Base-by-base conservation (phyloP, 2,113 vertebrate genomes). In the Diphyllodes magnificus region DNA sequence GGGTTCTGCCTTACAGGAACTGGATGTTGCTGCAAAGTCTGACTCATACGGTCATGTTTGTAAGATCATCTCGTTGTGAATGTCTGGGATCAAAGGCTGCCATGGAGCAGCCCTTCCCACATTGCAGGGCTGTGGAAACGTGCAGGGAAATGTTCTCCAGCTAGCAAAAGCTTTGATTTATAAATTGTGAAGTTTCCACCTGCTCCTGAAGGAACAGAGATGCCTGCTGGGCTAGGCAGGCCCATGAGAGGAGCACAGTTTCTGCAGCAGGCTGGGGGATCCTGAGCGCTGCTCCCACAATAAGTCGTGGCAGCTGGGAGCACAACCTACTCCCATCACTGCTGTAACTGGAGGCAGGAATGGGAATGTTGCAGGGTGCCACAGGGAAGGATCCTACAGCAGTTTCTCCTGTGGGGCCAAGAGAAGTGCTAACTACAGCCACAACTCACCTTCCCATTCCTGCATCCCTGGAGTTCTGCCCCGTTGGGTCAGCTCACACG, bases 21-120 rank as follows among this genome's bases (percentile, higher is more conserved):
- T 78, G 72, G 44, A 93, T 88, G 86, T 79, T 96, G 90, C 93
- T 20, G 1, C 11, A 4, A 51, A 84, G 49, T 69, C 88, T 79
- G 90, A 90, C 57, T 92, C 90, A 70, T 10, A 30, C 0, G 0
- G 64, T 70, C 40, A 4, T 53, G 39, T 79, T 90, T 86, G 86
- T 92, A 86, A 49, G 37, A 88, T 84, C 82, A 54, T 57, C 42
- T 76, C 3, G 1, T 40, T 77, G 64, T 1, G 4, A 83, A 50
- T 11, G n/a, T 61, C 68, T 78, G 80, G 40, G 72, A 96, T 88
- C 79, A 96, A 96, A 90, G 85, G 88, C 88, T 90, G 82, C 75
- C 76, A 60, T 0, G 0, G 42, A 59, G 60, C 76, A 91, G 68
- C 47, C 44, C 66, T 92, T 50, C 25, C 27, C 2, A 0, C 45